A percentile compares a stretch with the other conserved stretches of the same genome.
phyloP scores from a whole-genome alignment of 2,888 invertebrate genomes.

The Andrena bicolor region DNA sequence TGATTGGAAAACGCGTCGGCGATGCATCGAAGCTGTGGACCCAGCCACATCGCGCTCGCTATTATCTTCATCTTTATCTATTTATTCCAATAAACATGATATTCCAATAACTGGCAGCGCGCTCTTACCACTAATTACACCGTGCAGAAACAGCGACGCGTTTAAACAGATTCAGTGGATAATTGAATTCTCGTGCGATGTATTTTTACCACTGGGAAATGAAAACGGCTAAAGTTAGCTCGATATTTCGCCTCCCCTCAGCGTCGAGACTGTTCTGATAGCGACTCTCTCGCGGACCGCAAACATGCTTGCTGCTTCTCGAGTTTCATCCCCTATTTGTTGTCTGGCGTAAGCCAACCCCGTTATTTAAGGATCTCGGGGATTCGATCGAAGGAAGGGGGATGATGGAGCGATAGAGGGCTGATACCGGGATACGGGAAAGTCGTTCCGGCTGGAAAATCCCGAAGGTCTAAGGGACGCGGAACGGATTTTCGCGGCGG shows the following conservation, averaged over 20 bases:
- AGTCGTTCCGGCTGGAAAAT: constrained; percentile 40
- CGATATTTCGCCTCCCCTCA: background rate
- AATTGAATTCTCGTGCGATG: too few relatives aligned
- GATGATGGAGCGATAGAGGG: constrained; percentile 28
- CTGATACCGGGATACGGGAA: constrained; percentile 26
- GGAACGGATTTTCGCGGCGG: constrained; percentile 51
- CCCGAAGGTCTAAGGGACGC: constrained; percentile 23
- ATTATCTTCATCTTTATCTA: background rate
- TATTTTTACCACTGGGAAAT: background rate
- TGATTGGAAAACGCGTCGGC: background rate
- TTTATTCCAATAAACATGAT: too few relatives aligned
- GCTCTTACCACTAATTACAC: too few relatives aligned
- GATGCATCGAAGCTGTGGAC: background rate
- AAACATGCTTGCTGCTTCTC: constrained; percentile 8
- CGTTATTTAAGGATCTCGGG: constrained; percentile 29
- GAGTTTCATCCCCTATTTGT: constrained; percentile 35
- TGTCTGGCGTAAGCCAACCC: constrained; percentile 8
- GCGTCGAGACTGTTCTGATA: background rate
- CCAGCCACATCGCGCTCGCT: background rate
- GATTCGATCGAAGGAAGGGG: background rate
- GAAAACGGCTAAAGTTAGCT: background rate
- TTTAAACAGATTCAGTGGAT: too few relatives aligned
- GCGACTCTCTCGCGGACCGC: too few relatives aligned
- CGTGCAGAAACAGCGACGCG: too few relatives aligned
- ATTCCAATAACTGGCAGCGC: too few relatives aligned